These are phyloP conservation scores for Hippocampus guttulatus DNA, from an alignment of 2,113 vertebrate genomes.

Conservation along the genomic window DNA sequence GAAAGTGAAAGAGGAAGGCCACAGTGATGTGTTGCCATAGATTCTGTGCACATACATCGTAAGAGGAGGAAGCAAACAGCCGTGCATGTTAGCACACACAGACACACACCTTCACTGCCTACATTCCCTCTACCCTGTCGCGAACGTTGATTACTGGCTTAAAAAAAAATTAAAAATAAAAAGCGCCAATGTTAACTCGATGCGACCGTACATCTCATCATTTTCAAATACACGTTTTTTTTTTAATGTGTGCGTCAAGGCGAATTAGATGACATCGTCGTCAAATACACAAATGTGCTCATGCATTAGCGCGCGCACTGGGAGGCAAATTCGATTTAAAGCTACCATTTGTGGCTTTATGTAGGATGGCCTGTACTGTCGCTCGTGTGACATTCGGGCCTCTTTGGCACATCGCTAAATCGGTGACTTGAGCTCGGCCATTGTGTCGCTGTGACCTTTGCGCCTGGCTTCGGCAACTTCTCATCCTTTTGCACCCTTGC, in stretches of 20 bases:
- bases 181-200: background rate
- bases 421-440: no score
- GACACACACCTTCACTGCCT: slow-evolving; percentile 19
- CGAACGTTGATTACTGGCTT: slow-evolving; percentile 5
- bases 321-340: background rate
- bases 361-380: background rate
- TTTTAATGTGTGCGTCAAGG: background rate
- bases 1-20: slow-evolving; percentile 70
- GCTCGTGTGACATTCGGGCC: no score
- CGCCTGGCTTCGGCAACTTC: no score
- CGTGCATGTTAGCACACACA: slow-evolving; percentile 33
- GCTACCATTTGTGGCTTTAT: background rate
- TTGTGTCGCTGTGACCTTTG: no score
- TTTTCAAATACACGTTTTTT: background rate
- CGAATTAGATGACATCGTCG: background rate
- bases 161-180: background rate
- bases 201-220: background rate
- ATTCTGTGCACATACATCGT: slow-evolving; percentile 49
- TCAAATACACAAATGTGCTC: background rate
- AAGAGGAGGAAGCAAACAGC: slow-evolving; percentile 46
- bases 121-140: slow-evolving; percentile 38
- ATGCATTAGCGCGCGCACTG: background rate
- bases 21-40: slow-evolving; percentile 69
- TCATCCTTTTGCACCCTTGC: no score
- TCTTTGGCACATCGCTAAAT: no score